Evolutionary conservation across 2,797 vertebrate genomes (phyloP).

Genomic region (Falco cherrug): DNA sequence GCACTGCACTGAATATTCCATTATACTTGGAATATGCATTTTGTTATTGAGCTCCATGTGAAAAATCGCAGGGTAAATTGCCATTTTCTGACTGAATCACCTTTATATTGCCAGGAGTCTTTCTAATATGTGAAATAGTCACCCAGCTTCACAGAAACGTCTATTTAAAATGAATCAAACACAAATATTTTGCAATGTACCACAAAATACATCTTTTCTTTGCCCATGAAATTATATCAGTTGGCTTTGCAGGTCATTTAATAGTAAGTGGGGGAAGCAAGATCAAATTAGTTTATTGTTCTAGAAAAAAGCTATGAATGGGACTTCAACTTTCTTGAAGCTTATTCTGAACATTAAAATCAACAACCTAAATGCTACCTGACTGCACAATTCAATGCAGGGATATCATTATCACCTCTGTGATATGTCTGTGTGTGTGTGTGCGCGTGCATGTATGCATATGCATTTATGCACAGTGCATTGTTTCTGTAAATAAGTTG

Average conservation of each 20-base stretch:
- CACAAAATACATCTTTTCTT: not conserved
- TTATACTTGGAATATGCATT: slow-evolving; percentile 19
- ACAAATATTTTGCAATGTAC: not conserved
- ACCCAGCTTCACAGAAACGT: not conserved
- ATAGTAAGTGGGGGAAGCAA: not conserved
- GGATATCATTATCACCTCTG: not conserved
- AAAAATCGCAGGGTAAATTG: slow-evolving; percentile 29
- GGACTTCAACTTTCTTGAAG: not conserved
- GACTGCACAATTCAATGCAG: not conserved
- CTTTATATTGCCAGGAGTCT: not conserved
- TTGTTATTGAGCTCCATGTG: not conserved
- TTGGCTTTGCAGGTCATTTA: not conserved
- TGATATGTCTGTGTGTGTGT: not conserved
- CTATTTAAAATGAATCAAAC: not conserved
- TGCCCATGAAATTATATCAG: not conserved
- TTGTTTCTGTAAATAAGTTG: not conserved
- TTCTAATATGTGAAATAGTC: not conserved
- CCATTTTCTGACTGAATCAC: slow-evolving; percentile 22
- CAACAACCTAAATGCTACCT: not conserved
- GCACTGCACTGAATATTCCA: not conserved
- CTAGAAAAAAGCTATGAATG: not conserved
- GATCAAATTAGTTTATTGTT: not conserved
- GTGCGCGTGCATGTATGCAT: not conserved
- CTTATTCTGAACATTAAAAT: not conserved
- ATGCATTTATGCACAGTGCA: not conserved